phyloP scores from a whole-genome alignment of 2,797 vertebrate species.

The Meriones psammophilus region DNA sequence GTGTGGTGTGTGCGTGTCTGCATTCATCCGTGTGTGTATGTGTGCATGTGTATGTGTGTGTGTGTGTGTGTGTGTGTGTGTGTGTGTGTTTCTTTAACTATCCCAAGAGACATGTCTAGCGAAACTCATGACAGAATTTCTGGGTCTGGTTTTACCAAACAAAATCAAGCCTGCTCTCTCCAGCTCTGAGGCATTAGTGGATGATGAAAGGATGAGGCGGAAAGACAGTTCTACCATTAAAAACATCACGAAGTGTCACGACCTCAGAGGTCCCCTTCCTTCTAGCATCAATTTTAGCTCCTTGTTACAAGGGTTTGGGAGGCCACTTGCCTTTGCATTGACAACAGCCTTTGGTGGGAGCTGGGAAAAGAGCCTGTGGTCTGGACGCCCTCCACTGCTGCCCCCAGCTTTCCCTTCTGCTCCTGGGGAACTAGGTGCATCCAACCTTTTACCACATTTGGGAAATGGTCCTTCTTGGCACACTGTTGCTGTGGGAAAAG shows the following conservation, averaged over 20 bases:
- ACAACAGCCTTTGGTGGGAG: fast-evolving
- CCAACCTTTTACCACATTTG: neutral
- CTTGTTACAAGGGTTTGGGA: neutral
- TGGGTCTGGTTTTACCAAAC: neutral
- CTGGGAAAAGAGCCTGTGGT: neutral
- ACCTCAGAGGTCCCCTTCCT: neutral
- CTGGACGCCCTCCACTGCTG: fast-evolving
- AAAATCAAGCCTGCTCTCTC: neutral
- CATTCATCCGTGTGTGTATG: neutral
- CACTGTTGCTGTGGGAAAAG: neutral
- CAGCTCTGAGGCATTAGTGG: fast-evolving
- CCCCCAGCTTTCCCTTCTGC: neutral
- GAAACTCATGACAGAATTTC: neutral
- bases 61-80: neutral
- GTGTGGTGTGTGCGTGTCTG: no score
- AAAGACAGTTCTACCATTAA: neutral
- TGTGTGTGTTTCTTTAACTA: neutral
- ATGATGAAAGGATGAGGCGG: neutral
- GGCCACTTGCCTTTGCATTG: neutral
- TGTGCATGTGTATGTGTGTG: neutral
- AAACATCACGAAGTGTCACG: neutral
- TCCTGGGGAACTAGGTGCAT: neutral
- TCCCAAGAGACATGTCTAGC: neutral
- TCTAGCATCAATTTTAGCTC: neutral
- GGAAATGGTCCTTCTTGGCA: neutral